Evolutionary conservation across 2,797 vertebrate species (phyloP), one percentile per base, ranked within the genome.

Genomic region (Macrochelys suwanniensis): DNA sequence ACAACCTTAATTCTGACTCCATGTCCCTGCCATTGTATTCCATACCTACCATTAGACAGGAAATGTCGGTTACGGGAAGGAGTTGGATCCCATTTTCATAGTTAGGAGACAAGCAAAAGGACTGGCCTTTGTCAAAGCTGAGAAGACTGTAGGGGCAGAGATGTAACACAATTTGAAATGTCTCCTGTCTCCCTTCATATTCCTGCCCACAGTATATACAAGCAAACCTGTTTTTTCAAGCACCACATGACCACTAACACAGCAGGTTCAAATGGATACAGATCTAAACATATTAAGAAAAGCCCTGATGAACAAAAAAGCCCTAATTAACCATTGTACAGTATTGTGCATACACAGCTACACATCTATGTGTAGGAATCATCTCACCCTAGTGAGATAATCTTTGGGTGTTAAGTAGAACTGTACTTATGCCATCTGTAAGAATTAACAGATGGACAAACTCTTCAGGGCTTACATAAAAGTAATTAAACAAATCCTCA

Each of bases 401-500:
- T 97, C 88, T 93, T 76, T 53, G 56, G 26, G 56, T 57, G 88
- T 89, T 85, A 91, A 95, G 94, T 33, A 90, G 90, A 97, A 87
- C 85, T 85, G 85, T 45, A 84, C n/a, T 96, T 1, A 0, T 89
- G 93, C 91, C 82, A 86, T 95, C 93, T 94, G 74, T 87, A 94
- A 84, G 91, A 96, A 96, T 94, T 96, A 97, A 97, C 97, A 97
- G 97, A 97, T 94, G 96, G 94, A 95, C 86, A 53, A 95, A 94
- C 94, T 95, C 89, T 76, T 57, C 0, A 5, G 88, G 89, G 79
- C 94, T 97, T 97, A 97, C 1, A 3, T 96, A 97, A 97, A 90
- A 88, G 95, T 94, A 97, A 97, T 96, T 96, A 97, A 97, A 97
- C 82, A 96, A 98, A 97, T 94, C 95, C 90, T 93, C 83, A 88